These are phyloP conservation scores for Wiebesia pumilae DNA, from an alignment of 1,140 invertebrate genomes.

Conservation along the genomic window DNA sequence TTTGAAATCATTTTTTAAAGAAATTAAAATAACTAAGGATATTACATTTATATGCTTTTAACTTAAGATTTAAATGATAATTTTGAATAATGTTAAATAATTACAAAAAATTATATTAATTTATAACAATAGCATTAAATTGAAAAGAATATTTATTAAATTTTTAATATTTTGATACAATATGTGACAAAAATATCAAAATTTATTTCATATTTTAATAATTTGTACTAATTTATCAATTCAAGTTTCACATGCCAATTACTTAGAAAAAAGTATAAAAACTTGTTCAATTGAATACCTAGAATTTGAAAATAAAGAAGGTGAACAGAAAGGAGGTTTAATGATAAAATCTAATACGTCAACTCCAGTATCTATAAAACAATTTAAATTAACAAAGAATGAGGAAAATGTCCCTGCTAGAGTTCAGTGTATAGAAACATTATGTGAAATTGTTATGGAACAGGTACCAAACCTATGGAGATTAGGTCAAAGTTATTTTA, in stretches of 20 bases:
- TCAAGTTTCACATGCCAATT: conserved; percentile 69
- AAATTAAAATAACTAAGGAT: neutral
- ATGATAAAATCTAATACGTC: conserved; percentile 58
- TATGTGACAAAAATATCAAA: too few relatives aligned
- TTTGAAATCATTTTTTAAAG: conserved; percentile 49
- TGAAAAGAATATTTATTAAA: too few relatives aligned
- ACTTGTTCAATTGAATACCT: conserved; percentile 65
- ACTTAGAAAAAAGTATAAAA: conserved; percentile 69
- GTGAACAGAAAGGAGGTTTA: conserved; percentile 55
- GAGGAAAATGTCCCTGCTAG: conserved; percentile 73
- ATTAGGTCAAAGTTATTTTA: conserved; percentile 92
- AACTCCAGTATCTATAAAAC: conserved; percentile 58
- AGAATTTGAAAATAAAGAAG: conserved; percentile 61
- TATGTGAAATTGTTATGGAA: conserved; percentile 81
- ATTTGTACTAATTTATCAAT: conserved; percentile 45
- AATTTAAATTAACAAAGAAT: conserved; percentile 60
- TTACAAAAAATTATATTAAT: neutral
- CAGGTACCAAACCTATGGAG: conserved; percentile 91
- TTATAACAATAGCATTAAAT: neutral
- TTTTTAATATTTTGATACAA: too few relatives aligned
- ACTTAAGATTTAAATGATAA: neutral
- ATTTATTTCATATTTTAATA: neutral
- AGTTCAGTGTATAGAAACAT: conserved; percentile 84
- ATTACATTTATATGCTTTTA: too few relatives aligned
- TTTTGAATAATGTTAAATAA: neutral